Conservation (phyloP, 2,113 vertebrate species). For the Chascanopsetta lugubris region DNA sequence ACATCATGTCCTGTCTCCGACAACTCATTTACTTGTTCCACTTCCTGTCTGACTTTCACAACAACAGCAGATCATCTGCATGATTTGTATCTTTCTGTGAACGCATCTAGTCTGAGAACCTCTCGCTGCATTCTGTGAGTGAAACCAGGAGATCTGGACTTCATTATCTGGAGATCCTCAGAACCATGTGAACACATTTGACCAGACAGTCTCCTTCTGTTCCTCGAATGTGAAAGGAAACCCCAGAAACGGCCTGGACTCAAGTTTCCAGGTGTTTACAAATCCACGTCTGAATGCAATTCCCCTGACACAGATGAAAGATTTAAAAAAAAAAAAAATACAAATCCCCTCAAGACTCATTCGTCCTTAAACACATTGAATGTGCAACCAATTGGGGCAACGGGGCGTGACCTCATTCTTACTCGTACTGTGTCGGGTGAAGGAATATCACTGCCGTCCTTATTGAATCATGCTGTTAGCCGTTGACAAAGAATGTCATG, state of each 20-base stretch:
- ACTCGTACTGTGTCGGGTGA: neutral
- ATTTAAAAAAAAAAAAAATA: neutral
- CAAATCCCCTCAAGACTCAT: neutral
- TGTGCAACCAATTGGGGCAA: slow-evolving; percentile 18
- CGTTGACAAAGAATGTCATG: slow-evolving; percentile 30
- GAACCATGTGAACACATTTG: no score
- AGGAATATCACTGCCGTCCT: slow-evolving; percentile 8
- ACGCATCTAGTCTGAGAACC: no score
- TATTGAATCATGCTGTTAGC: slow-evolving; percentile 1
- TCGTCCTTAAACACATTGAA: neutral
- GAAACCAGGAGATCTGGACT: no score
- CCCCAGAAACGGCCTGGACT: no score
- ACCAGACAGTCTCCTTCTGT: no score
- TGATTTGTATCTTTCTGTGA: no score
- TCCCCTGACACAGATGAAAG: neutral
- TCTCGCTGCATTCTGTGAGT: no score
- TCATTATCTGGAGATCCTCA: no score
- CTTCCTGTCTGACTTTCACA: no score
- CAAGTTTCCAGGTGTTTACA: neutral
- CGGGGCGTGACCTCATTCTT: slow-evolving; percentile 24
- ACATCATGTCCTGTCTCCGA: neutral
- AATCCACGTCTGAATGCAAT: neutral
- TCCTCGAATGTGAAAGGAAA: no score
- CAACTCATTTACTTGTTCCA: no score
- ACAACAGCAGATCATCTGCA: no score